Evolutionary conservation across 2,888 invertebrate genomes (phyloP), one percentile per base, ranked within the genome.

Genomic region (Cloeon dipterum): DNA sequence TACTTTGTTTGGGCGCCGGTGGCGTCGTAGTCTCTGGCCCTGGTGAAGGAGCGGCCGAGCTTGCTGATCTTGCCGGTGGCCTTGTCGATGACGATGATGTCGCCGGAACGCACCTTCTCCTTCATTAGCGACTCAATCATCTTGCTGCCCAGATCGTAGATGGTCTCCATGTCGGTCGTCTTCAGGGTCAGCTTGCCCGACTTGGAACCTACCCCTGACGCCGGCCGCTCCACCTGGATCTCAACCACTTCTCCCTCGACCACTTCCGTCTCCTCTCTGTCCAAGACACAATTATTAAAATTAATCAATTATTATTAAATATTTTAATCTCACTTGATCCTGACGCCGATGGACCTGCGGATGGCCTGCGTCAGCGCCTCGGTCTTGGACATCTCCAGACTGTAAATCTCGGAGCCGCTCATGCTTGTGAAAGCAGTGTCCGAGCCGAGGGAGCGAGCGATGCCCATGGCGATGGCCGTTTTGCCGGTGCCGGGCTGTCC

Each of bases 91-190:
- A 93, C 94, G 14, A 98, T 82, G 0, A 98, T 89, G 56, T 98
- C 98, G 2, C 94, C 88, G 0, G 85, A 79, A 64, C 83, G 83
- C 2, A 86, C 85, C 63, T 93, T 94, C 51, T 96, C 93, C 50
- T 94, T 94, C 47, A 88, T 74, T 39, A 94, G 68, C 37, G 86
- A 83, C 54, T 96, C 94, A 38, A 96, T 94, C 76, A 96, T 94
- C 64, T 96, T 96, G 36, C 81, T 79, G 2, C 98, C 98, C 53
- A 99, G 66, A 55, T 99, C 98, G 53, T 98, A 99, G 43, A 94
- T 81, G 0, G 98, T 96, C 58, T 98, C 98, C 98, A 99, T 99
- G 56, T 98, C 98, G 0, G 94, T 96, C 0, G 98, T 98, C 62
- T 98, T 98, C 33, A 99, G 61, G 0, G 94, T 96, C 23, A 98